phyloP scores from a whole-genome alignment of 2,113 vertebrate genomes.

The Clinocottus analis region DNA sequence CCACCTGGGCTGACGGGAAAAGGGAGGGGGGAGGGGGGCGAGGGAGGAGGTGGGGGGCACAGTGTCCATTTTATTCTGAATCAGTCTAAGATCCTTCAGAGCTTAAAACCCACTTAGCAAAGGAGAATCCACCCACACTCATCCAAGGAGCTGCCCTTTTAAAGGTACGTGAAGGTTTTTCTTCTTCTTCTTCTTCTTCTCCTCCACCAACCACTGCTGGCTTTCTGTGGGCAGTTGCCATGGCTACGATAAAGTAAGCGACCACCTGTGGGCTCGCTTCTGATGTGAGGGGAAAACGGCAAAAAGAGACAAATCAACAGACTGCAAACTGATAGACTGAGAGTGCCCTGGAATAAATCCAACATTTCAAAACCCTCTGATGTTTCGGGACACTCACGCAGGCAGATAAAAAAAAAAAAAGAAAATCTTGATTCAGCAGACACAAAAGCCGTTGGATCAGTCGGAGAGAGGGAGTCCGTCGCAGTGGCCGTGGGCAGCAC shows the following conservation, averaged over 20 bases:
- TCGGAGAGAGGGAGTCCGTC: constrained; percentile 54
- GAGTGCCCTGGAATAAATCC: constrained; percentile 65
- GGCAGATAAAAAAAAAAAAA: constrained; percentile 52
- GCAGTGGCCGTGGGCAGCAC: constrained; percentile 46
- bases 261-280: constrained; percentile 79
- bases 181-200: constrained; percentile 36
- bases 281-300: constrained; percentile 62
- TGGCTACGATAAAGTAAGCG: constrained; percentile 74
- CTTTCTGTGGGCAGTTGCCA: constrained; percentile 75
- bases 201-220: constrained; percentile 53
- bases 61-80: constrained; percentile 43
- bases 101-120: constrained; percentile 20
- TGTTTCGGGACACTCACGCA: constrained; percentile 48
- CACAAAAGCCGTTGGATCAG: constrained; percentile 41
- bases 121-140: constrained; percentile 53
- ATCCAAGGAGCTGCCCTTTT: constrained; percentile 56
- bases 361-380: constrained; percentile 59
- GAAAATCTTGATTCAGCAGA: constrained; percentile 63
- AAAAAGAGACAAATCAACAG: constrained; percentile 65
- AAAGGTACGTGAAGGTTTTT: constrained; percentile 65
- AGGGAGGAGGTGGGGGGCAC: no score
- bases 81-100: constrained; percentile 38
- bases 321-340: constrained; percentile 68
- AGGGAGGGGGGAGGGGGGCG: no score
- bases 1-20: constrained; percentile 54